A percentile compares a stretch with the other conserved stretches of the same genome.
These are phyloP conservation scores for Myrmophylax atrothorax DNA, from an alignment of 2,113 vertebrate species.

Conservation along the genomic window DNA sequence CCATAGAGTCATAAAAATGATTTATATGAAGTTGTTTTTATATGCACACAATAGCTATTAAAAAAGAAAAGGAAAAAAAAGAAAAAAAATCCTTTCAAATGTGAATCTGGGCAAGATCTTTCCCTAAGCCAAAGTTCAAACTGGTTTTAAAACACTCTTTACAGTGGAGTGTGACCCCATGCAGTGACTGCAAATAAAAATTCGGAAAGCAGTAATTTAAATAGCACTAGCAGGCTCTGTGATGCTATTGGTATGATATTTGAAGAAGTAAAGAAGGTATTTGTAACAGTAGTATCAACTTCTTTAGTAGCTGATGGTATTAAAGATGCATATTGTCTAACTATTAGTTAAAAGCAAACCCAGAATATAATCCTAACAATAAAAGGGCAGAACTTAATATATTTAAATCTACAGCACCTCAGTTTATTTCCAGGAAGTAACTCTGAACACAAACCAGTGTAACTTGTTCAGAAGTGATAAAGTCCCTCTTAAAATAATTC, in stretches of 20 bases:
- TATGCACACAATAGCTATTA: conserved; percentile 19
- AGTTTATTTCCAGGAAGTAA: neutral
- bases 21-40: conserved; percentile 23
- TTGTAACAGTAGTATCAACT: neutral
- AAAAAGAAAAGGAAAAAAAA: neutral
- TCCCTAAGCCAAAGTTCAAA: neutral
- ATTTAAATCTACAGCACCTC: neutral
- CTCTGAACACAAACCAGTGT: neutral
- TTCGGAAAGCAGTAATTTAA: neutral
- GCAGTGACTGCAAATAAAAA: neutral
- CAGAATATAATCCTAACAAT: neutral
- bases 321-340: neutral
- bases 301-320: neutral
- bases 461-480: neutral
- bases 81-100: neutral
- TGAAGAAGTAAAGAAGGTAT: neutral
- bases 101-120: conserved; percentile 13
- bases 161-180: neutral
- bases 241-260: neutral
- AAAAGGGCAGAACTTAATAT: neutral
- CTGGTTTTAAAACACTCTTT: neutral
- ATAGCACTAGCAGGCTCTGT: neutral
- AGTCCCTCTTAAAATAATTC: neutral
- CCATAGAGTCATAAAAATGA: neutral
- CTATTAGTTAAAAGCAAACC: neutral